Conservation (phyloP, 2,888 invertebrate species). For the Crepidodera aurea region DNA sequence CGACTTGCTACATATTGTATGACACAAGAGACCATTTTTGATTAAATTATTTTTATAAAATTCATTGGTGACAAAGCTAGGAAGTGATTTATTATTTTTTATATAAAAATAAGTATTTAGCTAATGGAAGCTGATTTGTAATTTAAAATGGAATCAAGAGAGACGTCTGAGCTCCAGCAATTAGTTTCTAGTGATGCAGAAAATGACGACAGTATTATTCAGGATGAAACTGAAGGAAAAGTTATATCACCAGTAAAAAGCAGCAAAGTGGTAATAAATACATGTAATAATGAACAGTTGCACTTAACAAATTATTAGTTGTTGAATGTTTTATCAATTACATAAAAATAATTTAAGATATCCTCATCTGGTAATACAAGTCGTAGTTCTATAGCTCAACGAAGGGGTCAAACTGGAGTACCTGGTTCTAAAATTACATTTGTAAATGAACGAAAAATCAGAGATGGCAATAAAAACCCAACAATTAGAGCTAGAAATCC, state of each 20-base stretch:
- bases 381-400: conserved; percentile 58
- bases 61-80: too few species aligned
- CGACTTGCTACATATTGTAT: too few species aligned
- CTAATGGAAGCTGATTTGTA: too few species aligned
- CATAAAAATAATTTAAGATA: conserved; percentile 48
- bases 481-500: conserved; percentile 58
- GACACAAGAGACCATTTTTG: too few species aligned
- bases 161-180: conserved; percentile 61
- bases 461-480: conserved; percentile 50
- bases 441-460: conserved; percentile 58
- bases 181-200: conserved; percentile 61
- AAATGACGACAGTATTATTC: conserved; percentile 60
- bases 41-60: too few species aligned
- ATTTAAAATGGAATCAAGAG: conserved; percentile 58
- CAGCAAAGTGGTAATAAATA: conserved; percentile 54
- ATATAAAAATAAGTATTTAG: too few species aligned
- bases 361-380: conserved; percentile 61
- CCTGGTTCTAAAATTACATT: conserved; percentile 56
- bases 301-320: too few species aligned
- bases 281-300: conserved; percentile 17
- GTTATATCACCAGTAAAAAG: conserved; percentile 58
- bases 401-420: conserved; percentile 43
- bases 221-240: conserved; percentile 59
- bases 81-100: too few species aligned
- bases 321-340: conserved; percentile 5